phyloP scores from a whole-genome alignment of 2,113 vertebrate genomes.

The Erpornis zantholeuca region DNA sequence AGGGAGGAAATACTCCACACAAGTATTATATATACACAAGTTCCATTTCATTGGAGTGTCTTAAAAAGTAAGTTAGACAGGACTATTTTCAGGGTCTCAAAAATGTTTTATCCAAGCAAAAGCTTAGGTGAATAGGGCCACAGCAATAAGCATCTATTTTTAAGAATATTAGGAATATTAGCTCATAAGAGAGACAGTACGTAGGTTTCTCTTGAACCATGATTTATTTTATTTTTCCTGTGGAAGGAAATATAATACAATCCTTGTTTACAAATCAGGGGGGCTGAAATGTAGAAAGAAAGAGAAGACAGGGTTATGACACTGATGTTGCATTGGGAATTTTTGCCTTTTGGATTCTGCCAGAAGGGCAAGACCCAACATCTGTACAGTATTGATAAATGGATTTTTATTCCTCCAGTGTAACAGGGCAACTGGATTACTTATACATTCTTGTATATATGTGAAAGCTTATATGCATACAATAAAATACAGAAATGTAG shows the following conservation, averaged over 20 bases:
- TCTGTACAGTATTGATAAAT: neutral
- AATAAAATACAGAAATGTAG: neutral
- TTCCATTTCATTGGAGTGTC: neutral
- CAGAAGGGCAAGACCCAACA: neutral
- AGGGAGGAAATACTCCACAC: neutral
- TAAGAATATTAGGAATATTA: neutral
- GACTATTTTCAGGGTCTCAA: neutral
- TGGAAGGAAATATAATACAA: neutral
- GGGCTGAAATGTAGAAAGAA: neutral
- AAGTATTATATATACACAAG: neutral
- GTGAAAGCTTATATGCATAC: neutral
- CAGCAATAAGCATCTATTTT: fast-evolving
- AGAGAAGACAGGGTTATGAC: neutral
- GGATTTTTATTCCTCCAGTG: neutral
- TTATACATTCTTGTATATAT: neutral
- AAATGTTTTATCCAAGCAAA: neutral
- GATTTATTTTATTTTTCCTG: neutral
- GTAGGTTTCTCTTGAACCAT: neutral
- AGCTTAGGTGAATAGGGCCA: neutral
- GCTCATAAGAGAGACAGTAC: neutral
- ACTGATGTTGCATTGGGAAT: neutral
- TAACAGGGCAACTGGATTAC: neutral
- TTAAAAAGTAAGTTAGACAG: neutral
- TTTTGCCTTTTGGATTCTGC: neutral
- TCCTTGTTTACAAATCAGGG: neutral